Percentiles rank a stretch among this genome's conserved stretches.
These are phyloP conservation scores for Hirtodrosophila confusa DNA, from an alignment of 2,888 invertebrate species.

Conservation along the genomic window DNA sequence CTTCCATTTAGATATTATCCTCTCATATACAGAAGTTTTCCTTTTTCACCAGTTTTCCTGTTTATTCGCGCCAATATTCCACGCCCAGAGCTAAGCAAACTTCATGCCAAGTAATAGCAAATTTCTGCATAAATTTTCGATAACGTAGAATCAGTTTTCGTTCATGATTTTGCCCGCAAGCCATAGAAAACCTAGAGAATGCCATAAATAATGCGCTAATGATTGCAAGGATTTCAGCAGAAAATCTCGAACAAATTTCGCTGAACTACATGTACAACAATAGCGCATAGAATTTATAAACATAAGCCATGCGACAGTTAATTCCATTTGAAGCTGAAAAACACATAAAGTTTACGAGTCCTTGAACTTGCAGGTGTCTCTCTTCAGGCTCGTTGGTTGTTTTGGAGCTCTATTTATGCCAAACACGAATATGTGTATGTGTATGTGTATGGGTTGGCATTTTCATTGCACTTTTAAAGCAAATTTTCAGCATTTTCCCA, in stretches of 20 bases:
- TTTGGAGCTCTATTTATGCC: background rate
- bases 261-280: conserved; percentile 15
- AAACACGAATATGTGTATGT: background rate
- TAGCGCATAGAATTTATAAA: conserved; percentile 43
- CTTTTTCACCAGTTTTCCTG: background rate
- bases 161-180: conserved; percentile 2
- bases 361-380: conserved; percentile 36
- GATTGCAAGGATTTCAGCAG: conserved; percentile 23
- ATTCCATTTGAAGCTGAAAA: conserved; percentile 40
- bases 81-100: background rate
- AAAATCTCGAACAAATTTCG: conserved; percentile 19
- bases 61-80: background rate
- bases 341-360: conserved; percentile 18
- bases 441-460: conserved; percentile 1
- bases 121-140: conserved; percentile 54
- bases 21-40: background rate
- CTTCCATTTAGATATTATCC: too few species aligned
- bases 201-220: conserved; percentile 40
- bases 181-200: conserved; percentile 5
- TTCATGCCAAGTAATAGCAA: conserved; percentile 5
- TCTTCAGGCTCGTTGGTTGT: background rate
- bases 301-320: conserved; percentile 60
- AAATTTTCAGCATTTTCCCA: conserved; percentile 25
- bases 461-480: background rate
- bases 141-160: conserved; percentile 28